A percentile compares a stretch with the other conserved stretches of the same genome.
These are phyloP conservation scores for Takifugu rubripes DNA, from an alignment of 2,797 vertebrate genomes.

Conservation along the genomic window DNA sequence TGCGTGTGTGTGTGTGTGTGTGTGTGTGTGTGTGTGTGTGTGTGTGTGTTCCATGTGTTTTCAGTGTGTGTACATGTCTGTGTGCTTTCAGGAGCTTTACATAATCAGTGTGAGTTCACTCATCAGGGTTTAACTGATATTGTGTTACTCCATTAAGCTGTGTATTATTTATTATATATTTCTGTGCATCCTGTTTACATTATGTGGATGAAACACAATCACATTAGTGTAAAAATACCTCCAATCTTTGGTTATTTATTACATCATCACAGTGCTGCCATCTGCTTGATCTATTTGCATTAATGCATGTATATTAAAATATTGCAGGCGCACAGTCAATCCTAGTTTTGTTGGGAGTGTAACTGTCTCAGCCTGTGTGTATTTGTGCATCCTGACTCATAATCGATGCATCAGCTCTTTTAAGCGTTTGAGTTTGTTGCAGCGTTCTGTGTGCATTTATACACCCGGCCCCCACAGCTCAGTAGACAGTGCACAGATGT, in stretches of 20 bases:
- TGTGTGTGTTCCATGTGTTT: background rate
- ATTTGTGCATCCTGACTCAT: too few relatives aligned
- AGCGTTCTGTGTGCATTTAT: too few relatives aligned
- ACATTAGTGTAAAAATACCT: background rate
- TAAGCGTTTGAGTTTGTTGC: too few relatives aligned
- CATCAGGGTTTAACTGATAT: constrained; percentile 19
- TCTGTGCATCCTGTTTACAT: constrained; percentile 4
- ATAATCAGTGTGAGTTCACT: constrained; percentile 21
- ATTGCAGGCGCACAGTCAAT: background rate
- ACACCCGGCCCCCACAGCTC: too few relatives aligned
- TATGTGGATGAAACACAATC: constrained; percentile 14
- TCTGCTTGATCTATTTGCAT: too few relatives aligned
- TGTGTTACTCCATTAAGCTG: constrained; percentile 23
- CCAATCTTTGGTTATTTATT: background rate
- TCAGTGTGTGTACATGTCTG: background rate
- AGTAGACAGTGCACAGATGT: too few relatives aligned
- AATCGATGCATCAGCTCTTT: too few relatives aligned
- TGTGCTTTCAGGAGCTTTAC: constrained; percentile 17
- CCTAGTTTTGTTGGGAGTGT: too few relatives aligned
- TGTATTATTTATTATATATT: constrained; percentile 1
- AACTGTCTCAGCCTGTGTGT: too few relatives aligned
- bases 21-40: background rate
- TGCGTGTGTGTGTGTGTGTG: background rate
- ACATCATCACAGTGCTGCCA: too few relatives aligned
- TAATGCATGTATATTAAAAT: background rate